Evolutionary conservation across 2,113 vertebrate species (phyloP).

Genomic region (Ia io): DNA sequence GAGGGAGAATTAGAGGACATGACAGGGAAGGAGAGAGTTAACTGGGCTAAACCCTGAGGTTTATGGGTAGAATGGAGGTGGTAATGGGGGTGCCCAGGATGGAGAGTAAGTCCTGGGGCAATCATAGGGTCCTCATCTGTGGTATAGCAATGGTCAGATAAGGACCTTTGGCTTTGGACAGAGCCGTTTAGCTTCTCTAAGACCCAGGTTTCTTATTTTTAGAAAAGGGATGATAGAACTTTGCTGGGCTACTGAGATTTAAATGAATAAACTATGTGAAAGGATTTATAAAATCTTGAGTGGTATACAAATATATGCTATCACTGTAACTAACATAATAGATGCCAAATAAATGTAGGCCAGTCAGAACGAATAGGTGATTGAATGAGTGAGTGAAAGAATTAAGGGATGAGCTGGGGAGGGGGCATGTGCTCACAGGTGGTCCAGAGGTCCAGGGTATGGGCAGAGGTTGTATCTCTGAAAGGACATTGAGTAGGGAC

Average conservation of each 20-base stretch:
- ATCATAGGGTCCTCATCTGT: neutral
- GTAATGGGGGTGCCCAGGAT: neutral
- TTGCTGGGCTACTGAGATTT: neutral
- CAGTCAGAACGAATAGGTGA: neutral
- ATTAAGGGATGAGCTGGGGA: neutral
- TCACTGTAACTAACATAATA: neutral
- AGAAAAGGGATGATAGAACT: neutral
- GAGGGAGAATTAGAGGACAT: neutral
- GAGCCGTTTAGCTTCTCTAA: neutral
- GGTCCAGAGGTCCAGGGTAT: neutral
- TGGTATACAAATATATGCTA: neutral
- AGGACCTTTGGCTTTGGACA: neutral
- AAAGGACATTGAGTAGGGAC: neutral
- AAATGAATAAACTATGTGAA: constrained; percentile 3
- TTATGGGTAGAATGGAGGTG: neutral
- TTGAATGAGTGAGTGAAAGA: neutral
- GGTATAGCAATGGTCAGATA: neutral
- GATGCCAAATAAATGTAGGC: neutral
- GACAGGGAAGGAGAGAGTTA: neutral
- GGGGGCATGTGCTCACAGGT: neutral
- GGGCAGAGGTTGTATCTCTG: neutral
- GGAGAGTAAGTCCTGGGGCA: neutral
- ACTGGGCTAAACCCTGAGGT: neutral
- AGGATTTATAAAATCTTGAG: neutral
- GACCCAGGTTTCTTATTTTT: neutral